Evolutionary conservation across 1,140 invertebrate genomes (phyloP).

Genomic region (Papilio polytes): DNA sequence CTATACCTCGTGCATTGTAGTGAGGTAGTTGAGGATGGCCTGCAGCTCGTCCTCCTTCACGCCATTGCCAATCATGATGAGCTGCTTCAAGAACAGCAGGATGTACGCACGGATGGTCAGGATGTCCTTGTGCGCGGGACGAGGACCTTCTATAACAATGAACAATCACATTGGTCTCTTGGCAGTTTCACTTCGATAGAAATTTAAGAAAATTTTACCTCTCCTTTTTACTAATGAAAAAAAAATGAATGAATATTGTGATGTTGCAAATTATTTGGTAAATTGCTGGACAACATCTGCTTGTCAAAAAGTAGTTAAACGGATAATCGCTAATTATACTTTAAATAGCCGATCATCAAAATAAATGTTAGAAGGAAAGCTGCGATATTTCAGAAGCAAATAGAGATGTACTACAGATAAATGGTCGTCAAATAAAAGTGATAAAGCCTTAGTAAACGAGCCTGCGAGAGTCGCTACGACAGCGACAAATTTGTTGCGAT

Average conservation of each 20-base stretch:
- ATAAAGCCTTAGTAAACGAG: slow-evolving; percentile 35
- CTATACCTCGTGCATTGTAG: slow-evolving; percentile 96
- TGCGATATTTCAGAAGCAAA: slow-evolving; percentile 12
- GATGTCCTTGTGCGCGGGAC: slow-evolving; percentile 97
- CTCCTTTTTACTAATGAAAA: no score
- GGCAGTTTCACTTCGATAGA: not conserved
- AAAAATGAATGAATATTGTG: not conserved
- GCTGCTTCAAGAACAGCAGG: slow-evolving; percentile 96
- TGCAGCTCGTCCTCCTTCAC: slow-evolving; percentile 99
- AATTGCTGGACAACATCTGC: no score
- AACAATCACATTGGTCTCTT: slow-evolving; percentile 4
- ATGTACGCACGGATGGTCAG: slow-evolving; percentile 97
- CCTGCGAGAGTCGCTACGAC: slow-evolving; percentile 3
- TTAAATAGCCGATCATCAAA: not conserved
- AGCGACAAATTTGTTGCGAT: slow-evolving; percentile 32
- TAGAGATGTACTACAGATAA: slow-evolving; percentile 33
- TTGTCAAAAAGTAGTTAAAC: not conserved
- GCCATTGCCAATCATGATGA: slow-evolving; percentile 98
- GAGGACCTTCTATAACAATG: slow-evolving; percentile 91
- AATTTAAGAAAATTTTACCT: no score
- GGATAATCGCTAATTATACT: not conserved
- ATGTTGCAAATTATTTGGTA: not conserved
- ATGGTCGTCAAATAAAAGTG: slow-evolving; percentile 35
- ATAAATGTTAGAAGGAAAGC: not conserved
- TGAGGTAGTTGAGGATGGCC: slow-evolving; percentile 98